These are phyloP conservation scores for Aphidoletes aphidimyza DNA, from an alignment of 2,888 invertebrate species.

Conservation along the genomic window DNA sequence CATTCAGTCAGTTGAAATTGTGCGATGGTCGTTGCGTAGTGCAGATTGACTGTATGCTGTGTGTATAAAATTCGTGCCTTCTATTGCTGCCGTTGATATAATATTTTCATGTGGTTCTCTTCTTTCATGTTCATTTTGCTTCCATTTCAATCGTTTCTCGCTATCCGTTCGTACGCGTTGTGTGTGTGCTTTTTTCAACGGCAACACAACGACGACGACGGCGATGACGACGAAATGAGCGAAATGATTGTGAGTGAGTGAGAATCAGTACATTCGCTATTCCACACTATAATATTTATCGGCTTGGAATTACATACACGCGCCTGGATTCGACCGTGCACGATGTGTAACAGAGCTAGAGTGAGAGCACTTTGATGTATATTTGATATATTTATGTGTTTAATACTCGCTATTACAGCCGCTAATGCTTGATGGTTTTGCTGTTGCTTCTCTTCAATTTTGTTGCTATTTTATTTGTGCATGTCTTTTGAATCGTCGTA, in stretches of 20 bases:
- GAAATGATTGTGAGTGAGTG: conserved; percentile 1
- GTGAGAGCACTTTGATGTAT: conserved; percentile 45
- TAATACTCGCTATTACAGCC: conserved; percentile 50
- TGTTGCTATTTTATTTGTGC: conserved; percentile 5
- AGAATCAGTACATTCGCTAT: not conserved
- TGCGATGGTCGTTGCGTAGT: conserved; percentile 51
- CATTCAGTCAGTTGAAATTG: not conserved
- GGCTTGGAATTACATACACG: conserved; percentile 27
- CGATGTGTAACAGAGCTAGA: not conserved
- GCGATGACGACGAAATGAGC: too few species aligned
- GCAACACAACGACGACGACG: too few species aligned
- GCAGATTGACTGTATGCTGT: conserved; percentile 44
- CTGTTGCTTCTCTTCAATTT: conserved; percentile 1
- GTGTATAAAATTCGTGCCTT: not conserved
- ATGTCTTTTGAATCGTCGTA: too few species aligned
- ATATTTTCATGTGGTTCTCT: conserved; percentile 29
- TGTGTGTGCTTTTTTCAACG: too few species aligned
- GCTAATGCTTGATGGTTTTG: conserved; percentile 41
- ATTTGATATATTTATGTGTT: conserved; percentile 53
- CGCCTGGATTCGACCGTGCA: not conserved
- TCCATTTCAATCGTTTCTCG: conserved; percentile 7
- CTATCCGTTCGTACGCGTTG: not conserved
- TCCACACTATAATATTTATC: conserved; percentile 9
- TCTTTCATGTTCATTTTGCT: conserved; percentile 4
- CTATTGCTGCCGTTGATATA: conserved; percentile 48